A percentile compares a stretch with the other conserved stretches of the same genome.
Conservation (phyloP, 2,888 invertebrate species). For the Mythimna vitellina region DNA sequence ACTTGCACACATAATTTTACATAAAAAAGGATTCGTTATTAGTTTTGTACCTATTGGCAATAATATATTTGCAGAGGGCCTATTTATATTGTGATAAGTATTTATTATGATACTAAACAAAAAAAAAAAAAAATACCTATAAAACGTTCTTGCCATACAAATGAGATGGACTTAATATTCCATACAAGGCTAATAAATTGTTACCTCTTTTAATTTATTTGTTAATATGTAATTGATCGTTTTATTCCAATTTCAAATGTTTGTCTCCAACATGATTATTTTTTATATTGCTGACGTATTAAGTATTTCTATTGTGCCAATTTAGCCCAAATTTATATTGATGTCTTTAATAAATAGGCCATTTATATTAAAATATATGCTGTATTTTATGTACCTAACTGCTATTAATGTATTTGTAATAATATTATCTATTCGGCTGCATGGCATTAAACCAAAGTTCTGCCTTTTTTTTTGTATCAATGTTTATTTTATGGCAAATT, state of each 20-base stretch:
- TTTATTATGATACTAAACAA: not conserved
- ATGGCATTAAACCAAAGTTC: conserved; percentile 3
- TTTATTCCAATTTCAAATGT: not conserved
- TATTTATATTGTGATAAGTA: conserved; percentile 44
- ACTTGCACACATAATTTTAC: conserved; percentile 5
- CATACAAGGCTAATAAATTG: not conserved
- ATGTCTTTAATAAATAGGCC: not conserved
- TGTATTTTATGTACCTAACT: conserved; percentile 1
- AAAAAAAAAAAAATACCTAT: not conserved
- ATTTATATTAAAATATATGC: conserved; percentile 10
- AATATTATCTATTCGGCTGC: conserved; percentile 17
- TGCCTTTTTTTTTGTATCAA: conserved; percentile 9
- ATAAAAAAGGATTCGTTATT: conserved; percentile 7
- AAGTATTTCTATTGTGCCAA: conserved; percentile 58
- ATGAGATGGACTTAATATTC: not conserved
- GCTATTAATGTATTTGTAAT: conserved; percentile 17
- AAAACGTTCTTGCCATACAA: conserved; percentile 21
- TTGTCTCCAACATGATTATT: not conserved
- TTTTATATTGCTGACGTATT: not conserved
- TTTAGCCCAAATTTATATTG: conserved; percentile 18
- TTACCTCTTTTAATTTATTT: not conserved
- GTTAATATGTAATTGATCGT: not conserved
- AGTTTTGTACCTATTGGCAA: conserved; percentile 8
- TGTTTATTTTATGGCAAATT: conserved; percentile 1
- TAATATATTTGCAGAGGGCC: conserved; percentile 23